Conservation (phyloP, 2,888 invertebrate species). For the Pediacus dermestoides region DNA sequence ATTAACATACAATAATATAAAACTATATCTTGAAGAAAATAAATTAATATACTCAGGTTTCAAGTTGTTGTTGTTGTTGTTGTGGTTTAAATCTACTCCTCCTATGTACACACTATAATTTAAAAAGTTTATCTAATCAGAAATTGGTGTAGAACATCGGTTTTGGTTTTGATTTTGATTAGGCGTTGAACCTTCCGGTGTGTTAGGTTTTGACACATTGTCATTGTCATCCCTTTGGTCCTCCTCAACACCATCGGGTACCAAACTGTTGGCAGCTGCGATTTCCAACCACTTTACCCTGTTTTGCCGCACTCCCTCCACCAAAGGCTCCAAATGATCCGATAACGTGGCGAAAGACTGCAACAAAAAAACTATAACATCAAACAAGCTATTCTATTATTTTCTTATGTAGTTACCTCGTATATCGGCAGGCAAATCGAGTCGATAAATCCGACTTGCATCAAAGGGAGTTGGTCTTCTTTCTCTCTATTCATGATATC, state of each 20-base stretch:
- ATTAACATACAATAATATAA: too few relatives aligned
- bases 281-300: slow-evolving; percentile 80
- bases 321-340: slow-evolving; percentile 73
- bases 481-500: slow-evolving; percentile 95
- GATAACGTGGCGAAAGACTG: slow-evolving; percentile 83
- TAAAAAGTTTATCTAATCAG: too few relatives aligned
- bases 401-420: slow-evolving; percentile 60
- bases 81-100: too few relatives aligned
- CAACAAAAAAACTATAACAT: slow-evolving; percentile 19
- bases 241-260: slow-evolving; percentile 24
- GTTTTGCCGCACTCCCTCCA: slow-evolving; percentile 79
- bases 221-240: slow-evolving; percentile 43
- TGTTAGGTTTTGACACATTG: slow-evolving; percentile 39
- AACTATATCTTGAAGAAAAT: too few relatives aligned
- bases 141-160: too few relatives aligned
- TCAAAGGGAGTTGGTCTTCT: slow-evolving; percentile 87
- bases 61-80: too few relatives aligned
- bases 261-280: slow-evolving; percentile 50
- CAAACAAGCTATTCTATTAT: background rate
- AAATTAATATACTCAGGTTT: too few relatives aligned
- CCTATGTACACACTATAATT: too few relatives aligned
- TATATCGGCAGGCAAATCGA: slow-evolving; percentile 92
- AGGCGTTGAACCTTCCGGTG: slow-evolving; percentile 31
- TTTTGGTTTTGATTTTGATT: slow-evolving; percentile 24
- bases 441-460: slow-evolving; percentile 96